phyloP scores from a whole-genome alignment of 1,140 invertebrate species.

The Caenorhabditis remanei region DNA sequence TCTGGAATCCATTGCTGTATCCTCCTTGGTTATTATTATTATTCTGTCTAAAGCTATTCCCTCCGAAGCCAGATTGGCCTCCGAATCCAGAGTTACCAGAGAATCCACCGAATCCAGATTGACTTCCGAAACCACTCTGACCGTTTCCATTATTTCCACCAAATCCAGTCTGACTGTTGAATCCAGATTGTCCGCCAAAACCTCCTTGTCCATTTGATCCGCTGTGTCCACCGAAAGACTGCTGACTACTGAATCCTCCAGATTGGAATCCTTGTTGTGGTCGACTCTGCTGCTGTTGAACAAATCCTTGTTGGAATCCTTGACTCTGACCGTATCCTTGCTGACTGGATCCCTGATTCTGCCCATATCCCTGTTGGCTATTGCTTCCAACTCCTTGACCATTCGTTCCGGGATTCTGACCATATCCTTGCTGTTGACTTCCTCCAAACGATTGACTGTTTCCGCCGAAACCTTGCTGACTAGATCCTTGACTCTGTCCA shows the following conservation, averaged over 20 bases:
- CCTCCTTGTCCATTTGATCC: not conserved
- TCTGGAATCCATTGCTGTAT: not conserved
- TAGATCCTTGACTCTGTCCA: not conserved
- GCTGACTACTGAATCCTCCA: not conserved
- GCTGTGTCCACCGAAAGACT: not conserved
- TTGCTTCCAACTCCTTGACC: conserved; percentile 1
- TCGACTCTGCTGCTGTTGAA: not conserved
- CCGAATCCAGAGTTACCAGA: not conserved
- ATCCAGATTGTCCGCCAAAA: conserved; percentile 21
- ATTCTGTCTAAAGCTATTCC: not conserved
- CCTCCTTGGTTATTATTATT: too few species aligned
- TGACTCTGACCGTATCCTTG: conserved; percentile 1
- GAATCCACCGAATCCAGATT: not conserved
- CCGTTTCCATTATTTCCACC: not conserved
- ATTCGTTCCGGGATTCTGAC: not conserved
- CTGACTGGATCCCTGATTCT: not conserved
- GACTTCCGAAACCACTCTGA: not conserved
- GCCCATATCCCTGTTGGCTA: not conserved
- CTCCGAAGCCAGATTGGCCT: not conserved
- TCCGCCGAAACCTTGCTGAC: not conserved
- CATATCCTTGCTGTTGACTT: not conserved
- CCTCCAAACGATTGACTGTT: not conserved
- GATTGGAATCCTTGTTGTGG: conserved; percentile 9
- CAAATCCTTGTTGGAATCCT: not conserved
- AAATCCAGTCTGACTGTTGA: not conserved